phyloP scores from a whole-genome alignment of 2,797 vertebrate genomes.

The Alfaro cultratus region DNA sequence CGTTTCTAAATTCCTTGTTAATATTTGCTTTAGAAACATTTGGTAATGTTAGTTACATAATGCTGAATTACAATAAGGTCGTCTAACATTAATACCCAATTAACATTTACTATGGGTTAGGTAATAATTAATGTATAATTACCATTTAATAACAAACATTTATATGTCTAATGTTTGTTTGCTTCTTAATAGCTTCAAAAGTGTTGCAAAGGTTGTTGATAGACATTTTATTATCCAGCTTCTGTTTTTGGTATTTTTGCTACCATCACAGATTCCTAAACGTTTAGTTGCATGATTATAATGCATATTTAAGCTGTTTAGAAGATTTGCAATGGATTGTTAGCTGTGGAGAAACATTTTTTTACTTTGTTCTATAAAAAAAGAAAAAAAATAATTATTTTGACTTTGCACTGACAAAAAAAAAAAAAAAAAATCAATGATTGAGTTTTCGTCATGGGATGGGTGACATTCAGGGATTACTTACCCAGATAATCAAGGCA shows the following conservation, averaged over 20 bases:
- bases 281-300: neutral
- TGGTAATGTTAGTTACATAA: neutral
- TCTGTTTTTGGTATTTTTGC: neutral
- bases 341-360: neutral
- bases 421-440: neutral
- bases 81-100: neutral
- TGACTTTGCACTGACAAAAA: neutral
- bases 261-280: neutral
- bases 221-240: neutral
- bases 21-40: neutral
- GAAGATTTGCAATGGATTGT: neutral
- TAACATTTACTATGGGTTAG: neutral
- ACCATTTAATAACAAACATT: neutral
- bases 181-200: neutral
- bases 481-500: constrained; percentile 54
- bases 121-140: neutral
- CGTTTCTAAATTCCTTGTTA: neutral
- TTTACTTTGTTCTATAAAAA: neutral
- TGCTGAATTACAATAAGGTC: neutral
- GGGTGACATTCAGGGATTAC: constrained; percentile 7
- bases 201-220: neutral
- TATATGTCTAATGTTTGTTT: neutral
- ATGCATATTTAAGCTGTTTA: neutral
- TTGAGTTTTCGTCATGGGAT: neutral
- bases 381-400: neutral